Evolutionary conservation across 1,140 invertebrate species (phyloP), one percentile per base, ranked within the genome.

Genomic region (Tetragonula clypearis): DNA sequence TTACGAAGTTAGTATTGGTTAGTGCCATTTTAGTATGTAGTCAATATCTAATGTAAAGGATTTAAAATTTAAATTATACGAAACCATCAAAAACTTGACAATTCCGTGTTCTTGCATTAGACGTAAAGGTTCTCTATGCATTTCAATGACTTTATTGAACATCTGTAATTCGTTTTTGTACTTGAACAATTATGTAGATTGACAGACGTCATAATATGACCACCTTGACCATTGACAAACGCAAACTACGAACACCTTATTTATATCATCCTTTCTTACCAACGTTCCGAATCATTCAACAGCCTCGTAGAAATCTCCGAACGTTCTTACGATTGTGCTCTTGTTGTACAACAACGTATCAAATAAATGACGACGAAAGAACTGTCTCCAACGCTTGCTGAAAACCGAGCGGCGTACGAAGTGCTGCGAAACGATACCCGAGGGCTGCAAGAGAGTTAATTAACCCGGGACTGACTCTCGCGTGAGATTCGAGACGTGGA

Each of bases 391-490:
- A 41, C 41, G 41, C 41, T 30, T 30, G 30, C 30, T 30, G 35
- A 35, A 35, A 35, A 35, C 35, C 35, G 35, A 35, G 35, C 35
- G 35, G 35, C 35, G 35, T 2, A 30, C 30, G 30, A 30, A 30
- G 30, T 55, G 49, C 75, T 71, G 15, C 74, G 4, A 12, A 65
- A 71, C 65, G 74, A 79, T 66, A 84, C 75, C n/a, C 55, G n/a
- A 2, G 66, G 71, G 12, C 55, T 21, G 23, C 15, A 72, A 53
- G 56, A 53, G 56, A 79, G 66, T 65, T 79, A 84, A 77, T 77
- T 77, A 77, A 60, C 58, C 23, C 56, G 5, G 41, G 41, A 0
- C 69, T 5, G 69, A 5, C 19, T 26, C 19, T 41, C 30, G 30
- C 53, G n/a, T 35, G 62, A 62, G 49, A 69, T 55, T 19, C 30